A percentile compares a stretch with the other conserved stretches of the same genome.
phyloP scores from a whole-genome alignment of 2,797 vertebrate genomes.

The Hippopotamyrus pictus region DNA sequence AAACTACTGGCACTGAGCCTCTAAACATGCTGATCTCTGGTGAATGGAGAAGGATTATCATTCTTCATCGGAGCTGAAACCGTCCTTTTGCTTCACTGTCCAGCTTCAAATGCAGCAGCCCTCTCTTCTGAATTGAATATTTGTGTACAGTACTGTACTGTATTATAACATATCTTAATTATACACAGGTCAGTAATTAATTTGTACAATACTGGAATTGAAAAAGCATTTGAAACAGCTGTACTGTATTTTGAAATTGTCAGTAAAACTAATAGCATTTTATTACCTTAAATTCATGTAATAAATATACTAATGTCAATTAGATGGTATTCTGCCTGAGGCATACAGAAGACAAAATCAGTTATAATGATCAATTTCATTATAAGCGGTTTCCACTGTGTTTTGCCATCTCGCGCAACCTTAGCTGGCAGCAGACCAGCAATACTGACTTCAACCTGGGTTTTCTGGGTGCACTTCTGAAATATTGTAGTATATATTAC shows the following conservation, averaged over 20 bases:
- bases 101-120: constrained; percentile 8
- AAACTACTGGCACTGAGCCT: neutral
- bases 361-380: neutral
- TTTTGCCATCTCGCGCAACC: neutral
- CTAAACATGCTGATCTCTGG: neutral
- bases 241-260: neutral
- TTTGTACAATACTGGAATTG: neutral
- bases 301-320: neutral
- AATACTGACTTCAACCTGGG: neutral
- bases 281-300: neutral
- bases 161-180: neutral
- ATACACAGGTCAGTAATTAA: neutral
- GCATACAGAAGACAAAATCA: neutral
- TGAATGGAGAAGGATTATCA: neutral
- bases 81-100: constrained; percentile 11
- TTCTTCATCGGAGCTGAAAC: neutral
- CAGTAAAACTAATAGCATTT: neutral
- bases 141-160: neutral
- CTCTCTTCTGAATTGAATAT: neutral
- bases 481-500: neutral
- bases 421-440: neutral
- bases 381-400: neutral
- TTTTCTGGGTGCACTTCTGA: neutral
- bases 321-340: neutral
- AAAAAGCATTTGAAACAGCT: neutral